These are phyloP conservation scores for Clarias fuscus DNA, from an alignment of 2,797 vertebrate genomes.

Conservation along the genomic window DNA sequence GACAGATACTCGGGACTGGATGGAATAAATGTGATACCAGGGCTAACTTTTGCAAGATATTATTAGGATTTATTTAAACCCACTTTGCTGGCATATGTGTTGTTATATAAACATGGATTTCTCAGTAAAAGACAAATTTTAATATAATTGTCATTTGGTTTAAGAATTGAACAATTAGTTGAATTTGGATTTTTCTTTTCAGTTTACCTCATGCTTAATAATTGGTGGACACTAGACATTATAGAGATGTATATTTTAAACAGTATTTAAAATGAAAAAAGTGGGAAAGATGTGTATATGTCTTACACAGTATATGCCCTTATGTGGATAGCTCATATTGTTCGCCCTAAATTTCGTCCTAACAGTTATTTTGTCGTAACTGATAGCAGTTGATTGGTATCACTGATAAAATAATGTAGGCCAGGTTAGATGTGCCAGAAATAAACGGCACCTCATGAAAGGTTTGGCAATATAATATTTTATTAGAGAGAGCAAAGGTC, in stretches of 20 bases:
- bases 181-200: neutral
- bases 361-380: neutral
- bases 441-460: neutral
- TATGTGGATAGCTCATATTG: neutral
- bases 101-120: neutral
- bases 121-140: neutral
- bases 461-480: neutral
- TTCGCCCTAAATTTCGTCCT: neutral
- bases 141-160: too few species aligned
- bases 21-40: neutral
- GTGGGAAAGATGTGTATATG: neutral
- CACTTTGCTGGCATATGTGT: neutral
- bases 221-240: neutral
- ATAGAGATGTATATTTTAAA: neutral
- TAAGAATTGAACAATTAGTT: neutral
- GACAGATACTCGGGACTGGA: neutral
- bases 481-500: neutral
- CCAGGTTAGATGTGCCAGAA: too few species aligned
- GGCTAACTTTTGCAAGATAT: neutral
- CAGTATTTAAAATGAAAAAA: neutral
- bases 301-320: neutral
- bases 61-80: neutral
- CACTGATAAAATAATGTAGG: neutral
- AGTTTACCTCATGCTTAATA: neutral
- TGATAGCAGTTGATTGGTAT: neutral